These are phyloP conservation scores for Platysternon megacephalum DNA, from an alignment of 2,113 vertebrate genomes.

Conservation along the genomic window DNA sequence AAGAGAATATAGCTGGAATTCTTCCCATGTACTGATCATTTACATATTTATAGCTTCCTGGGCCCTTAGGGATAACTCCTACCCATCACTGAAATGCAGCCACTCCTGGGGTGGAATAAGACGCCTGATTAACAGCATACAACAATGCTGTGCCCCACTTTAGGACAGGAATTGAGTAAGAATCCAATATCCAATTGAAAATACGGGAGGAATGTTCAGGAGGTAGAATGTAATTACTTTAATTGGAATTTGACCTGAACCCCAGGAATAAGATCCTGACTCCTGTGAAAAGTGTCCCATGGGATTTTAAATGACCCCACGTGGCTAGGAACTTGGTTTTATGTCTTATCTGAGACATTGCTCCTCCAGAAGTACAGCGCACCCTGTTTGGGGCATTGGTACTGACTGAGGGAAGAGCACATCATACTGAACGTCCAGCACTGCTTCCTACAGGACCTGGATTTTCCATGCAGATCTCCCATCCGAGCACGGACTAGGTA, in stretches of 20 bases:
- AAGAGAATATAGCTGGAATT: not conserved
- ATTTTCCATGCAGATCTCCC: not conserved
- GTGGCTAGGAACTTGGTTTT: not conserved
- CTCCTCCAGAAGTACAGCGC: not conserved
- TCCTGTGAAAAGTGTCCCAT: not conserved
- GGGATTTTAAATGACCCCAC: not conserved
- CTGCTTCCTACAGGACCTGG: not conserved
- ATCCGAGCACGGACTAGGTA: not conserved
- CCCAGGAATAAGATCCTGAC: not conserved
- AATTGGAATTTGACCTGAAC: not conserved
- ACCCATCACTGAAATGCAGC: not conserved
- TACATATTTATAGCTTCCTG: constrained; percentile 2
- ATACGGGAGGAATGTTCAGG: not conserved
- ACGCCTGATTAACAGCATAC: not conserved
- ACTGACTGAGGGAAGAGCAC: not conserved
- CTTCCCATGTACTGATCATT: constrained; percentile 22
- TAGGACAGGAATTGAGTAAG: not conserved
- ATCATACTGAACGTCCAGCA: too few relatives aligned
- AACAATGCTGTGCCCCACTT: not conserved
- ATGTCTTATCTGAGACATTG: not conserved
- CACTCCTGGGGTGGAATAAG: fast-evolving
- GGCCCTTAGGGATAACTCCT: not conserved
- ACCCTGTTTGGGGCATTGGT: not conserved
- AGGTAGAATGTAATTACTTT: not conserved
- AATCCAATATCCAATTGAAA: not conserved